These are phyloP conservation scores for Crioceris asparagi DNA, from an alignment of 2,888 invertebrate species.

Conservation along the genomic window DNA sequence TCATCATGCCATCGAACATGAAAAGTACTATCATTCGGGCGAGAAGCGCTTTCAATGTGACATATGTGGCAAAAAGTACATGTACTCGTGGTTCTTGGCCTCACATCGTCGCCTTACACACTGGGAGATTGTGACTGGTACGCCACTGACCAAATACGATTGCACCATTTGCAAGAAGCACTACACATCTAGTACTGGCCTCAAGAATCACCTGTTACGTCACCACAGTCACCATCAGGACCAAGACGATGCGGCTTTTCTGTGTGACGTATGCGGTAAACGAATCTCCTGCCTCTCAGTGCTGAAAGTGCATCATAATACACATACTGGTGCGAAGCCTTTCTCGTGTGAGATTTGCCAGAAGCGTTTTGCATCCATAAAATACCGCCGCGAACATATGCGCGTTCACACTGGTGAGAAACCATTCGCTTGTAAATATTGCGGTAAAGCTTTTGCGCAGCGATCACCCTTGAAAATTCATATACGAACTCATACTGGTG, in stretches of 20 bases:
- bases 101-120: conserved; percentile 42
- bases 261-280: conserved; percentile 30
- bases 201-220: conserved; percentile 30
- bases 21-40: conserved; percentile 40
- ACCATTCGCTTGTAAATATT: conserved; percentile 41
- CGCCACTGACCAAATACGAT: conserved; percentile 34
- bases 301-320: conserved; percentile 24
- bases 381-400: conserved; percentile 41
- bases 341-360: conserved; percentile 32
- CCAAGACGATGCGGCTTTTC: conserved; percentile 40
- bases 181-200: conserved; percentile 28
- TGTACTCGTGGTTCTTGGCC: conserved; percentile 41
- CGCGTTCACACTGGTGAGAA: conserved; percentile 44
- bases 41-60: conserved; percentile 41
- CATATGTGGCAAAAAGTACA: conserved; percentile 44
- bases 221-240: conserved; percentile 28
- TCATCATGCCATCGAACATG: conserved; percentile 40
- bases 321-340: conserved; percentile 33
- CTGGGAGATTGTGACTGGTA: conserved; percentile 35
- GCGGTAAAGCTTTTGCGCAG: conserved; percentile 38
- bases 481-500: conserved; percentile 50
- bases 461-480: conserved; percentile 49
- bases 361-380: conserved; percentile 34
- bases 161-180: conserved; percentile 32
- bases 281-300: conserved; percentile 13